Evolutionary conservation across 2,888 invertebrate species (phyloP).

Genomic region (Lepidocyrtinus sp.): DNA sequence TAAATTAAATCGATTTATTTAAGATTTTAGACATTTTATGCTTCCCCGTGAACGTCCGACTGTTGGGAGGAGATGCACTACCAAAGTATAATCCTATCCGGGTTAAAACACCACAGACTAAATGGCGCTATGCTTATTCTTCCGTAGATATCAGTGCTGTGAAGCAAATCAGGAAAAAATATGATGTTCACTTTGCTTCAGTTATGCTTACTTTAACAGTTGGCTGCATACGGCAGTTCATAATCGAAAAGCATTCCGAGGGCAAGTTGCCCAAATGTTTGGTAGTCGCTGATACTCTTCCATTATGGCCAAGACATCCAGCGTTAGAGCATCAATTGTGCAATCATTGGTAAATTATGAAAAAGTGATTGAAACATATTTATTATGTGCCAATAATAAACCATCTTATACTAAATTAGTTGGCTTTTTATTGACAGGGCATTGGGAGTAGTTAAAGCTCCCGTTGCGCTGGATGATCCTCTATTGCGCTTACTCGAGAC

Average conservation of each 20-base stretch:
- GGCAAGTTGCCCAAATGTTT: conserved; percentile 52
- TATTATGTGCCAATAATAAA: not conserved
- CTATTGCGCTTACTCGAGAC: conserved; percentile 55
- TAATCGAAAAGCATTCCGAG: conserved; percentile 54
- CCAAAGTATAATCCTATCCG: conserved; percentile 53
- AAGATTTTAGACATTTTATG: conserved; percentile 45
- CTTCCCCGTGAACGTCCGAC: conserved; percentile 52
- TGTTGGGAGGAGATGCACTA: conserved; percentile 47
- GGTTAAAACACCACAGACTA: conserved; percentile 46
- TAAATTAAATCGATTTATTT: too few relatives aligned
- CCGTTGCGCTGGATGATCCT: conserved; percentile 55
- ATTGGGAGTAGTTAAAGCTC: conserved; percentile 58
- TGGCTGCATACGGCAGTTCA: conserved; percentile 59
- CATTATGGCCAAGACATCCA: conserved; percentile 58
- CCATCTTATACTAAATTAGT: not conserved
- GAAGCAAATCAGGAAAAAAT: conserved; percentile 56
- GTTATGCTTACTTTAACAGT: conserved; percentile 56
- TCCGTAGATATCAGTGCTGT: conserved; percentile 46
- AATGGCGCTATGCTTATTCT: conserved; percentile 56
- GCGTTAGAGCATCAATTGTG: conserved; percentile 46
- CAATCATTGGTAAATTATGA: conserved; percentile 59
- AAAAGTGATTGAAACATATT: not conserved
- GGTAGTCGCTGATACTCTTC: conserved; percentile 54
- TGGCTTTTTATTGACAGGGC: conserved; percentile 45
- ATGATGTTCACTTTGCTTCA: conserved; percentile 63